Evolutionary conservation across 2,888 invertebrate genomes (phyloP).

Genomic region (Cyrtodaria siliqua): DNA sequence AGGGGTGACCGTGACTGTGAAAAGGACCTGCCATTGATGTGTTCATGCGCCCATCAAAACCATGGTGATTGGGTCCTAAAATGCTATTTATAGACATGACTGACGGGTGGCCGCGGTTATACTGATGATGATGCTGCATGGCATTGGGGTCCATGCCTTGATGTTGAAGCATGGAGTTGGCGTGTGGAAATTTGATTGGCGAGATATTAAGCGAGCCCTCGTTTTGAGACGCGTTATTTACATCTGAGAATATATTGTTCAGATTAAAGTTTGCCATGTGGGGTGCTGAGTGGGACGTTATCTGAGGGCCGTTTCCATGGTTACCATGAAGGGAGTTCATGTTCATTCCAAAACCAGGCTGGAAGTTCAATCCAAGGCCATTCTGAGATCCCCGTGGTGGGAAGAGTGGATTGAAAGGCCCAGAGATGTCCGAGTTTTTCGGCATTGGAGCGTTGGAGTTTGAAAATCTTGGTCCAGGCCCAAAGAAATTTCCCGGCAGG

Average conservation of each 20-base stretch:
- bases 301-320: slow-evolving; percentile 75
- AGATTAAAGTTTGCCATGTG: slow-evolving; percentile 85
- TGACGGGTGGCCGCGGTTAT: slow-evolving; percentile 81
- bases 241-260: slow-evolving; percentile 83
- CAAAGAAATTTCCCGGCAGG: slow-evolving; percentile 80
- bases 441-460: slow-evolving; percentile 75
- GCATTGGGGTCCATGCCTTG: slow-evolving; percentile 81
- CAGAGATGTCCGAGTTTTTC: slow-evolving; percentile 76
- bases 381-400: slow-evolving; percentile 80
- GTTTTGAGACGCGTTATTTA: slow-evolving; percentile 70
- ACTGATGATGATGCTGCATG: slow-evolving; percentile 81
- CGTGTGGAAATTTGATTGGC: slow-evolving; percentile 84
- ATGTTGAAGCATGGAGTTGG: slow-evolving; percentile 79
- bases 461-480: slow-evolving; percentile 74
- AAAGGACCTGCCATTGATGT: slow-evolving; percentile 83
- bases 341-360: slow-evolving; percentile 80
- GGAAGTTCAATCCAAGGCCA: slow-evolving; percentile 83
- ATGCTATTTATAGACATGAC: slow-evolving; percentile 85
- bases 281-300: slow-evolving; percentile 78
- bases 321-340: slow-evolving; percentile 80
- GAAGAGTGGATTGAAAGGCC: slow-evolving; percentile 80
- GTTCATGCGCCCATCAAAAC: slow-evolving; percentile 83
- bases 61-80: slow-evolving; percentile 84
- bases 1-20: slow-evolving; percentile 80
- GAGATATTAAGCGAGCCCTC: slow-evolving; percentile 82